These are phyloP conservation scores for Arion vulgaris DNA, from an alignment of 1,140 invertebrate genomes.

Conservation along the genomic window DNA sequence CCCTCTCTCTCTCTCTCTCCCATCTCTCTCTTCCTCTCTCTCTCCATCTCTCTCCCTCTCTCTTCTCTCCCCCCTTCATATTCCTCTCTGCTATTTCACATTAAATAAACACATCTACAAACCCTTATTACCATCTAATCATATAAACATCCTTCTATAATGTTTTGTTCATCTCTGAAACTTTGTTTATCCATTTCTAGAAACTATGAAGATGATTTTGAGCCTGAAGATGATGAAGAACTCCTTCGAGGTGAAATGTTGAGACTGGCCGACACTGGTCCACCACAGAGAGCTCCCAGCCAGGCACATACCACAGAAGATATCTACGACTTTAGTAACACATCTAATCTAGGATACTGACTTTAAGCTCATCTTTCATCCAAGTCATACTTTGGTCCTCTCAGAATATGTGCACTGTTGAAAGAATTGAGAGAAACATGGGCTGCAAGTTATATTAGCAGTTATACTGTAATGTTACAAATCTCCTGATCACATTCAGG, in stretches of 20 bases:
- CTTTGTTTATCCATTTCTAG: constrained; percentile 10
- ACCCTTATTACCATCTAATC: too few species aligned
- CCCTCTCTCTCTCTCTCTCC: too few species aligned
- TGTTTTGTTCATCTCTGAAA: too few species aligned
- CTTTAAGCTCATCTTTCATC: not conserved
- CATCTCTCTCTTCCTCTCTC: too few species aligned
- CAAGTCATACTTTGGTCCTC: too few species aligned
- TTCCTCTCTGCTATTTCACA: too few species aligned
- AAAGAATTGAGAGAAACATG: not conserved
- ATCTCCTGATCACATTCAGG: not conserved
- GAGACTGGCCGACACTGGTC: constrained; percentile 41
- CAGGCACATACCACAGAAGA: constrained; percentile 49
- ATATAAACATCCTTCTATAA: too few species aligned
- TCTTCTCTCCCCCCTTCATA: too few species aligned
- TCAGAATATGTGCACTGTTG: not conserved
- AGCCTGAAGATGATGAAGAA: constrained; percentile 67
- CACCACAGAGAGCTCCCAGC: constrained; percentile 8
- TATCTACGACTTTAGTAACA: constrained; percentile 60
- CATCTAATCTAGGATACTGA: constrained; percentile 50
- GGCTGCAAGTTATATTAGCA: not conserved
- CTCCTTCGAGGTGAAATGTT: constrained; percentile 48
- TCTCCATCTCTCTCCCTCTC: too few species aligned
- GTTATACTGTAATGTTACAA: not conserved
- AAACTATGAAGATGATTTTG: constrained; percentile 71
- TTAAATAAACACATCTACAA: too few species aligned